phyloP scores from a whole-genome alignment of 2,797 vertebrate species.

The Melanotaenia nigrans region DNA sequence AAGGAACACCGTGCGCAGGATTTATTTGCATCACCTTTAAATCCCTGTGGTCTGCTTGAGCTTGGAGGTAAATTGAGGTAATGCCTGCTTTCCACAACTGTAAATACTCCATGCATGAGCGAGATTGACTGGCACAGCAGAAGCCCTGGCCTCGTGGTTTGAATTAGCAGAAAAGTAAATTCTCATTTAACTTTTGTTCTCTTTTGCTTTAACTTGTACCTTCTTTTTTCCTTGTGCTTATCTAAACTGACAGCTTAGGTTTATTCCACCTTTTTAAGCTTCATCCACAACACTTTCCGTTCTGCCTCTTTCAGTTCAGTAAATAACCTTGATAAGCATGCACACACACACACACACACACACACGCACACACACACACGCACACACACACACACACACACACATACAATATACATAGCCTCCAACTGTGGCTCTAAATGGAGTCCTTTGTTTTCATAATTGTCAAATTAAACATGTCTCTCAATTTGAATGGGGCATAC shows the following conservation, averaged over 20 bases:
- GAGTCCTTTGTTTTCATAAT: constrained; percentile 77
- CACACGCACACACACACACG: background rate
- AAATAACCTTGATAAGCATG: constrained; percentile 14
- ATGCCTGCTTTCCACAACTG: constrained; percentile 50
- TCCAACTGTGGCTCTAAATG: constrained; percentile 64
- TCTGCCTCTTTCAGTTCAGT: constrained; percentile 39
- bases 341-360: constrained; percentile 7
- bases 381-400: constrained; percentile 18
- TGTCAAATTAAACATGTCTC: constrained; percentile 77
- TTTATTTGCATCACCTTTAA: constrained; percentile 67
- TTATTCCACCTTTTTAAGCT: constrained; percentile 22
- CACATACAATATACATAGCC: constrained; percentile 34
- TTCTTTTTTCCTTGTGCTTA: constrained; percentile 37
- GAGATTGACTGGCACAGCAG: constrained; percentile 48
- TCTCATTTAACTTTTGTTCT: constrained; percentile 25
- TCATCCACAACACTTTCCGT: constrained; percentile 38
- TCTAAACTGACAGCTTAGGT: constrained; percentile 48
- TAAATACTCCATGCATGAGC: constrained; percentile 49
- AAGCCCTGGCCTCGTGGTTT: constrained; percentile 37
- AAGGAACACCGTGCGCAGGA: constrained; percentile 33
- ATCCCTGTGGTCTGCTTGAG: constrained; percentile 53
- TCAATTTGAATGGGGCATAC: constrained; percentile 69
- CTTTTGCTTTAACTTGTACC: constrained; percentile 13
- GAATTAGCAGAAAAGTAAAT: constrained; percentile 58
- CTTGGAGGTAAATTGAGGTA: constrained; percentile 73